phyloP scores from a whole-genome alignment of 2,888 invertebrate genomes.

The Eupithecia centaureata region DNA sequence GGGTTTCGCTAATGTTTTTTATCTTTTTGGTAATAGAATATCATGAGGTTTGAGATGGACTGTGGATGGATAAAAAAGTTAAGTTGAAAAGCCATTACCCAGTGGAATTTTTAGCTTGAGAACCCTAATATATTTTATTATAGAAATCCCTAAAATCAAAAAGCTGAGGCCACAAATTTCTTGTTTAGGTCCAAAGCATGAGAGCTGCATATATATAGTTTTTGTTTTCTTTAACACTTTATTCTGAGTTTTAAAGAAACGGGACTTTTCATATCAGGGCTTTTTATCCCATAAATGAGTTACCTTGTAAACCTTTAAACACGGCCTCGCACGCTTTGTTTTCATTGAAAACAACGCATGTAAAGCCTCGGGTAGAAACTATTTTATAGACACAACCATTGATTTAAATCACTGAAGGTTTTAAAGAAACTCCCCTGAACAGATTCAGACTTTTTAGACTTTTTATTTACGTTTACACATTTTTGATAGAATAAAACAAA shows the following conservation, averaged over 20 bases:
- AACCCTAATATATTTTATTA: background rate
- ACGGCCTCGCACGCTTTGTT: too few relatives aligned
- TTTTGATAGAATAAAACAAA: background rate
- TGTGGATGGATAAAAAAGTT: background rate
- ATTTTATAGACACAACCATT: background rate
- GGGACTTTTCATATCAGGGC: too few relatives aligned
- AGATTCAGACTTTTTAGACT: too few relatives aligned
- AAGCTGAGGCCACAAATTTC: background rate
- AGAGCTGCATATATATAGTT: too few relatives aligned
- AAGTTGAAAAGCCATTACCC: background rate
- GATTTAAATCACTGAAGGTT: background rate
- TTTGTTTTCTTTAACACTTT: too few relatives aligned
- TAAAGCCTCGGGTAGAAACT: too few relatives aligned
- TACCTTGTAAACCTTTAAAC: too few relatives aligned
- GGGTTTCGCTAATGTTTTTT: background rate
- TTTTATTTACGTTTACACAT: background rate
- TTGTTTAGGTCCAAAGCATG: background rate
- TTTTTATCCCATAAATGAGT: too few relatives aligned
- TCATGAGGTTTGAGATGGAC: background rate
- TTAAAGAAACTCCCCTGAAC: too few relatives aligned
- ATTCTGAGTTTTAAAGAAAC: too few relatives aligned
- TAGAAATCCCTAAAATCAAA: background rate
- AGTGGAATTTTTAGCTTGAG: background rate
- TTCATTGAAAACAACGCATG: too few relatives aligned
- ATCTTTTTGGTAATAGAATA: constrained; percentile 5